Conservation (phyloP, 2,888 invertebrate species). For the Melanophora roralis region DNA sequence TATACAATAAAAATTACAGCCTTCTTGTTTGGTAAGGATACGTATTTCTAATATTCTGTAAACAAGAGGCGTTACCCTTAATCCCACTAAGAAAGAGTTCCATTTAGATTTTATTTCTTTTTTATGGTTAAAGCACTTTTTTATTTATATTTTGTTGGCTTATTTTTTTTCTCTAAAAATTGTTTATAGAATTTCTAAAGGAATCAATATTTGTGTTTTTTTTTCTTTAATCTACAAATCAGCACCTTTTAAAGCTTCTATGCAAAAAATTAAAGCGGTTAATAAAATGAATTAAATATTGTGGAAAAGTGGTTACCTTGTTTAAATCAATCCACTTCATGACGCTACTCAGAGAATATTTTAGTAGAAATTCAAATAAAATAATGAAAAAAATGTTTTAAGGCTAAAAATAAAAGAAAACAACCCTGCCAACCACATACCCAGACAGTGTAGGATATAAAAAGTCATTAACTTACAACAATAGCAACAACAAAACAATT, state of each 20-base stretch:
- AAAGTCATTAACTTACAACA: conserved; percentile 40
- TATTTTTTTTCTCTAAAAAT: not conserved
- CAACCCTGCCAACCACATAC: no score
- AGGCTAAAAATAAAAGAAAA: no score
- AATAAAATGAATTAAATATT: conserved; percentile 13
- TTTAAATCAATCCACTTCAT: no score
- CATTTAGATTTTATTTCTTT: conserved; percentile 12
- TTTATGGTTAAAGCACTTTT: conserved; percentile 1
- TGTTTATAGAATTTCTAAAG: not conserved
- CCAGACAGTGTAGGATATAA: no score
- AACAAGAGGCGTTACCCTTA: conserved; percentile 43
- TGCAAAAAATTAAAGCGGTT: not conserved
- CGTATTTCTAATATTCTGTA: conserved; percentile 15
- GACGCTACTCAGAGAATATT: no score
- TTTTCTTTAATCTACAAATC: conserved; percentile 46
- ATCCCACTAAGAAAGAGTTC: conserved; percentile 29
- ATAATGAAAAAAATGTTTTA: no score
- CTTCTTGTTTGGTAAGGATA: conserved; percentile 14
- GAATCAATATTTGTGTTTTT: conserved; percentile 7
- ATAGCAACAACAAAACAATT: conserved; percentile 61
- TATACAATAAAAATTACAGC: conserved; percentile 19
- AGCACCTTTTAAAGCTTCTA: conserved; percentile 31
- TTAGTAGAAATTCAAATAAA: no score
- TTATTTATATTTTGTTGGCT: conserved; percentile 22
- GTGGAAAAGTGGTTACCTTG: no score